Percentiles rank a stretch among this genome's conserved stretches.
Evolutionary conservation across 2,888 invertebrate genomes (phyloP).

Genomic region (Zygogramma bicolorata): DNA sequence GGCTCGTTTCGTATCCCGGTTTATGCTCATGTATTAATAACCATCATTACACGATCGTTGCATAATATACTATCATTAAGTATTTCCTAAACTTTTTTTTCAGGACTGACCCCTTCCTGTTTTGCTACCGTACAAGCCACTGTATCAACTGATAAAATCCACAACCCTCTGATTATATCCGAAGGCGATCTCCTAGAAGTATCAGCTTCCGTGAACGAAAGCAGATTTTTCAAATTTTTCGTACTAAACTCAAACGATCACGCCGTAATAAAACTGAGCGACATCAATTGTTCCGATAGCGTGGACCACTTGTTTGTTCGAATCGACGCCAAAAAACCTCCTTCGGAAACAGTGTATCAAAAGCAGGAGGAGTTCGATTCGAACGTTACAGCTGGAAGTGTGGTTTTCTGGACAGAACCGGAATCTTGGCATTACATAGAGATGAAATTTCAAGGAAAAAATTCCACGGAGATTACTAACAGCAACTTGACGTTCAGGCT

Average conservation of each 20-base stretch:
- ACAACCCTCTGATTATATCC: constrained; percentile 50
- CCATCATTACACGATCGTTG: no score
- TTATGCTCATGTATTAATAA: no score
- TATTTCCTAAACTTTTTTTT: constrained; percentile 42
- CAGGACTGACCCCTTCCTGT: constrained; percentile 74
- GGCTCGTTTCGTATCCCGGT: no score
- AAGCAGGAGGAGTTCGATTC: constrained; percentile 38
- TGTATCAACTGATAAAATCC: constrained; percentile 51
- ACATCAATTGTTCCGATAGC: constrained; percentile 50
- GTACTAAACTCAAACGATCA: constrained; percentile 56
- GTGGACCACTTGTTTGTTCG: constrained; percentile 61
- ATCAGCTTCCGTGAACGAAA: constrained; percentile 42
- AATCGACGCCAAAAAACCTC: constrained; percentile 56
- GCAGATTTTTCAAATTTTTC: constrained; percentile 59
- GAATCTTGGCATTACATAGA: constrained; percentile 73
- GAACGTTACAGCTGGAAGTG: constrained; percentile 24
- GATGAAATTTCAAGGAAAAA: constrained; percentile 55
- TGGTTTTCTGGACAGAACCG: constrained; percentile 70
- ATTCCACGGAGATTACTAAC: constrained; percentile 12
- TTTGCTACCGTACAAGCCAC: constrained; percentile 64
- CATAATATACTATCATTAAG: no score
- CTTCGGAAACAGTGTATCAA: constrained; percentile 70
- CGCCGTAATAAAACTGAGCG: constrained; percentile 53
- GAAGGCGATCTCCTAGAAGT: constrained; percentile 48
- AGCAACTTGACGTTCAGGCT: constrained; percentile 29